A percentile compares a stretch with the other conserved stretches of the same genome.
Evolutionary conservation across 2,113 vertebrate genomes (phyloP).

Genomic region (Camelus bactrianus): DNA sequence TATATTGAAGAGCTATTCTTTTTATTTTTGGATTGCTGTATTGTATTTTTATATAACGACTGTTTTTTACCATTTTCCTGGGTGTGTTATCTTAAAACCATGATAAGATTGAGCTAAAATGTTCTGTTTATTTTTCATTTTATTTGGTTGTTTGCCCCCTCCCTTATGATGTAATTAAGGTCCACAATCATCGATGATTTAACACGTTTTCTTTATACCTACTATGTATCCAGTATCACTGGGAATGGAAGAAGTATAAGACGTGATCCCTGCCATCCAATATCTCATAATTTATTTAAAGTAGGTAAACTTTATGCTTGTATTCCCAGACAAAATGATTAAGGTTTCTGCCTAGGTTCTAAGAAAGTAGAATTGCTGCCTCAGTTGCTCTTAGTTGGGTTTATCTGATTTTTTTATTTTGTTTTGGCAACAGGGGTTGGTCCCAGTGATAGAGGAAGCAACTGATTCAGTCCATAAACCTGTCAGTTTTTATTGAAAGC

Average conservation of each 20-base stretch:
- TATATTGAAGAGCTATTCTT: background rate
- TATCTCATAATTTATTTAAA: conserved; percentile 29
- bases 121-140: conserved; percentile 19
- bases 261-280: background rate
- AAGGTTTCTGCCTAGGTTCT: background rate
- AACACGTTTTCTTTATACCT: background rate
- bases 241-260: conserved; percentile 11
- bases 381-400: background rate
- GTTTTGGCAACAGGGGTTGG: conserved; percentile 9
- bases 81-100: conserved; percentile 37
- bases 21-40: background rate
- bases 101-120: conserved; percentile 28
- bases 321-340: background rate
- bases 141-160: background rate
- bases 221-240: background rate
- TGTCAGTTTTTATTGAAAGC: conserved; percentile 59
- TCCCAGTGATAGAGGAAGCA: background rate
- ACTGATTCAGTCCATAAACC: background rate
- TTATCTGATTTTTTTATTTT: conserved; percentile 45
- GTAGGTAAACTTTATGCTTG: conserved; percentile 13
- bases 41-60: conserved; percentile 48
- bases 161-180: background rate
- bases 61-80: background rate
- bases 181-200: conserved; percentile 2
- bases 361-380: conserved; percentile 10